Conservation (phyloP, 2,797 vertebrate species). For the Fistularia tabacaria region DNA sequence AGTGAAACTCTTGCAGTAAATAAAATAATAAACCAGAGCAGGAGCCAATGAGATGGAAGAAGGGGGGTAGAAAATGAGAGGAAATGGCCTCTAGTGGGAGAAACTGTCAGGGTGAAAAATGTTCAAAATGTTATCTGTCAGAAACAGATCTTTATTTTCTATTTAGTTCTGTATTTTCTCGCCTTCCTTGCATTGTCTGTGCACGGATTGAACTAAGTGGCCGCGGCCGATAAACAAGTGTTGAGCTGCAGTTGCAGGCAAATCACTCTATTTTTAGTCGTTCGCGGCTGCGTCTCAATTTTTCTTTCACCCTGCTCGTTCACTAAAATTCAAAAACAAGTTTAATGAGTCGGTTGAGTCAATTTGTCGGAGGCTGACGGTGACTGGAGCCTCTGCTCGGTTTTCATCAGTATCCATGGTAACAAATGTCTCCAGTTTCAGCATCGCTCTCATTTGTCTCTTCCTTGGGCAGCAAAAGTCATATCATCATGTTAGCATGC, state of each 20-base stretch:
- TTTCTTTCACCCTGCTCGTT: constrained; percentile 21
- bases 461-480: constrained; percentile 12
- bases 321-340: constrained; percentile 22
- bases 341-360: constrained; percentile 21
- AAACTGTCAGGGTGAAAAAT: no score
- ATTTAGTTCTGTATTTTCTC: no score
- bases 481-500: constrained; percentile 28
- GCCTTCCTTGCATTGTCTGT: no score
- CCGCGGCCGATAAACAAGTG: constrained; percentile 29
- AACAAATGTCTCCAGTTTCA: constrained; percentile 32
- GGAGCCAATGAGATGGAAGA: no score
- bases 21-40: no score
- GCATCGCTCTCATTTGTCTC: constrained; percentile 16
- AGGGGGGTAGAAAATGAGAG: no score
- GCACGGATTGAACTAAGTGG: constrained; percentile 1
- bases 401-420: constrained; percentile 42
- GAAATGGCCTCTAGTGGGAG: no score
- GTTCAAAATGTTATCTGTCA: no score
- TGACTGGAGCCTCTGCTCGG: constrained; percentile 16
- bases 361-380: background rate
- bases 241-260: constrained; percentile 21
- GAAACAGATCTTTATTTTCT: no score
- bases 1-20: no score
- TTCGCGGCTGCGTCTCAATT: constrained; percentile 1
- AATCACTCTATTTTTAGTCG: constrained; percentile 9